phyloP scores from a whole-genome alignment of 1,140 invertebrate genomes.

The Rhysida immarginata region DNA sequence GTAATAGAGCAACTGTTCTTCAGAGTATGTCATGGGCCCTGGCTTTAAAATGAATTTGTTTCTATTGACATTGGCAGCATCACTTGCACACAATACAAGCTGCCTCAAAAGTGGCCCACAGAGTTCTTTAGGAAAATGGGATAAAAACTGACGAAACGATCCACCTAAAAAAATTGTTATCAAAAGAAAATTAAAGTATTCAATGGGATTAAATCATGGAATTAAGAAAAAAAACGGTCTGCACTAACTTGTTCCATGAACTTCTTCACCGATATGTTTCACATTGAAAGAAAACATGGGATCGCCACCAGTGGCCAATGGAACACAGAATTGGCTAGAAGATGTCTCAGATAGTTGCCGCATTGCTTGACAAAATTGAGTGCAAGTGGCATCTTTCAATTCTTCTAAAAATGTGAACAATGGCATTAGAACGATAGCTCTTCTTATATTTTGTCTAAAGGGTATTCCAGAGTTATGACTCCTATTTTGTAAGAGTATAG shows the following conservation, averaged over 20 bases:
- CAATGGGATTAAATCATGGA: background rate
- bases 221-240: background rate
- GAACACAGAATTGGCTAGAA: conserved; percentile 29
- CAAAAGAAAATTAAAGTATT: background rate
- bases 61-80: conserved; percentile 18
- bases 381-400: background rate
- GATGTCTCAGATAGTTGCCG: conserved; percentile 25
- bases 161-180: conserved; percentile 22
- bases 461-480: no score
- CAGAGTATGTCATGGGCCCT: conserved; percentile 26
- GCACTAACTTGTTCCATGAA: conserved; percentile 30
- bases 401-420: conserved; percentile 8
- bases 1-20: conserved; percentile 30
- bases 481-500: no score
- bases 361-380: conserved; percentile 26
- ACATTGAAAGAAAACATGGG: conserved; percentile 32
- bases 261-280: conserved; percentile 30
- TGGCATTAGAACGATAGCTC: conserved; percentile 1
- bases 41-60: conserved; percentile 26
- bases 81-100: conserved; percentile 25
- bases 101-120: conserved; percentile 21
- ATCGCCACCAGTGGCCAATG: conserved; percentile 29
- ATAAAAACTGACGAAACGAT: conserved; percentile 32
- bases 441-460: no score
- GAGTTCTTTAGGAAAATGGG: conserved; percentile 27